These are phyloP conservation scores for Glyphotaelius pellucidus DNA, from an alignment of 2,888 invertebrate species.

Conservation along the genomic window DNA sequence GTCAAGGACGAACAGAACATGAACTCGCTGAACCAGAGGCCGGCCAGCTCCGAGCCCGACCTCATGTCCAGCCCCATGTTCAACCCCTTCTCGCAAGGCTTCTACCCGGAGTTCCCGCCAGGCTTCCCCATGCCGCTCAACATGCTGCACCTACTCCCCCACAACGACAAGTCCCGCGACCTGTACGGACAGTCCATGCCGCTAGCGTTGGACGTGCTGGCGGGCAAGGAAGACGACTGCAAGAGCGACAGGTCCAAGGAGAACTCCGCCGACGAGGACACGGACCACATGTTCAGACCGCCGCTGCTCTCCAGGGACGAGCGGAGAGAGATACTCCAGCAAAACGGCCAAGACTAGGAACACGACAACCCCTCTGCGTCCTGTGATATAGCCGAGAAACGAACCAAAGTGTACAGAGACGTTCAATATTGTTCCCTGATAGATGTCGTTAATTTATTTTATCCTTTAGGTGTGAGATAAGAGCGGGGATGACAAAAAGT, in stretches of 20 bases:
- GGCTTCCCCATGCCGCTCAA: conserved; percentile 90
- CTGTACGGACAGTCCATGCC: conserved; percentile 78
- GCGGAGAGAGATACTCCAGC: conserved; percentile 82
- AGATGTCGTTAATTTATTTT: conserved; percentile 59
- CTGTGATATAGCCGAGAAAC: conserved; percentile 63
- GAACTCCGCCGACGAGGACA: conserved; percentile 79
- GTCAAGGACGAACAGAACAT: conserved; percentile 77
- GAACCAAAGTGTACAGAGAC: conserved; percentile 65
- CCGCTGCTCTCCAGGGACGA: conserved; percentile 80
- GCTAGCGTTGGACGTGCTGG: conserved; percentile 78
- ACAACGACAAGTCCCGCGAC: conserved; percentile 85
- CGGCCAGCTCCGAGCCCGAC: conserved; percentile 83
- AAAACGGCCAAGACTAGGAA: conserved; percentile 88
- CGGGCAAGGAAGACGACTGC: conserved; percentile 81
- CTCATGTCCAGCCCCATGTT: conserved; percentile 83
- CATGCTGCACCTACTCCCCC: conserved; percentile 90
- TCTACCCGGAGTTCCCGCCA: conserved; percentile 89
- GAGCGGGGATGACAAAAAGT: conserved; percentile 14
- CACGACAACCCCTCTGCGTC: conserved; percentile 56
- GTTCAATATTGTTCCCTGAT: conserved; percentile 54
- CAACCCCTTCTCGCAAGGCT: conserved; percentile 87
- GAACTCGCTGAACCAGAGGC: conserved; percentile 75
- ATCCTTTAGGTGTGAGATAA: conserved; percentile 25
- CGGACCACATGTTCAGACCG: conserved; percentile 76
- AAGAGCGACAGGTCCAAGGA: conserved; percentile 82